Evolutionary conservation across 2,113 vertebrate species (phyloP), one percentile per base, ranked within the genome.

Genomic region (Myxocyprinus asiaticus): DNA sequence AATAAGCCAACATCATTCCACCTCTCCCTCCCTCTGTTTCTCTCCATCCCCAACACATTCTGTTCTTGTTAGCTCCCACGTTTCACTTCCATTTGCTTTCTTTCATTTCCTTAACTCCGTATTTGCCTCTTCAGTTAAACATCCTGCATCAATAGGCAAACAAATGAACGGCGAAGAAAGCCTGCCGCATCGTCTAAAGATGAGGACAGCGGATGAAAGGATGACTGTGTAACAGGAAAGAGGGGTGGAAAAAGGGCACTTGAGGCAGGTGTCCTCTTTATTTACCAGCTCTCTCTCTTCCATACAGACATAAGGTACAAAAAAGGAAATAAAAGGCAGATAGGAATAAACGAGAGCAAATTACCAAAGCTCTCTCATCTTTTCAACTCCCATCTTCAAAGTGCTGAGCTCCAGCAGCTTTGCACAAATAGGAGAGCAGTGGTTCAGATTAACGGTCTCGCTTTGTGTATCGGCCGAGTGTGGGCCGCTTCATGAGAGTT

Each of bases 181-280:
- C 70, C 67, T 72, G 67, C 50, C 44, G 75, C 53, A 17, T 76
- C 47, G 62, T 56, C 82, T 72, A 77, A 48, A 79, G 75, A 84
- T 9, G 62, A 53, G 56, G 73, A 50, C 66, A 7, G 12, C 3
- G 58, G 62, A 67, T 74, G 55, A 81, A 72, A 55, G 71, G 51
- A 55, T 69, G 70, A 67, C 12, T 7, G 65, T 53, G 72, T 17
- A 45, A 48, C 50, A 70, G 44, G 66, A 5, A 66, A 47, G 7
- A 7, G 8, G 22, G 22, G 22, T 33, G 22, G 22, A 33, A 58
- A 42, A 59, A 33, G 55, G 58, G 45, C 17, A 59, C 73, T 47
- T 50, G 68, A 53, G 22, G 53, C 81, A 82, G 82, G 83, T 81
- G 79, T 85, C 67, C 78, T 73, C 64, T 84, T 84, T 81, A 82